Base-by-base conservation (phyloP, 2,113 vertebrate genomes). In the Odontophorus gujanensis region DNA sequence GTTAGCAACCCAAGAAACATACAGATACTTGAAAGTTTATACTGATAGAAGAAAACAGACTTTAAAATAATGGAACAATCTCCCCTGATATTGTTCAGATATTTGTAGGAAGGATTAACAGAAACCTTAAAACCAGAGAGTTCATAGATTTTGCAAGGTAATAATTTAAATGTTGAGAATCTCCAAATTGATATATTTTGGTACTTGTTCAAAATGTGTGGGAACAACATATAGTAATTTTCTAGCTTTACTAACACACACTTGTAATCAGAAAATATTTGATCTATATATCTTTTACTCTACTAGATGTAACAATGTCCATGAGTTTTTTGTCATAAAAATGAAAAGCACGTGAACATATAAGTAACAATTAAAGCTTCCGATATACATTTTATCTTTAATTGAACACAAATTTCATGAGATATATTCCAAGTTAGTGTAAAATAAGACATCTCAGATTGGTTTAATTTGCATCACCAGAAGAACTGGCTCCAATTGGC, bases 161-260 rank as follows among this genome's bases (percentile, higher is more conserved):
- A 58, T 66, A 45, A 85, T 73, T 89, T 62, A 58, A 89, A 62
- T 72, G 4, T 3, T 1, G 4, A 25, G 57, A 20, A 78, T 25
- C 3, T 77, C 7, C 21, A 53, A 81, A 42, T 36, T 90, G 11
- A 10, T 68, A 13, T 1, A 0, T 0, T 42, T 62, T 81, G 58
- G 48, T 24, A 71, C 28, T 68, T 72, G 26, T 42, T 47, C 9
- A 78, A n/a, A 24, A 36, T 0, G 0, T 5, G 0, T 4, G 43
- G 11, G 63, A 78, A 14, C 72, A 78, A 63, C 14, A 32, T 30
- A 32, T 4, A 62, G 15, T 48, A 73, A 11, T 3, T 4, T 68
- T 11, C 13, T 61, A 13, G 55, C 30, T 71, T 86, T 55, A 32
- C 4, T 63, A 45, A 3, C 4, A 7, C 47, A 13, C 43, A 78